A percentile compares a stretch with the other conserved stretches of the same genome.
phyloP scores from a whole-genome alignment of 2,888 invertebrate genomes.

The Temnothorax ravouxi region DNA sequence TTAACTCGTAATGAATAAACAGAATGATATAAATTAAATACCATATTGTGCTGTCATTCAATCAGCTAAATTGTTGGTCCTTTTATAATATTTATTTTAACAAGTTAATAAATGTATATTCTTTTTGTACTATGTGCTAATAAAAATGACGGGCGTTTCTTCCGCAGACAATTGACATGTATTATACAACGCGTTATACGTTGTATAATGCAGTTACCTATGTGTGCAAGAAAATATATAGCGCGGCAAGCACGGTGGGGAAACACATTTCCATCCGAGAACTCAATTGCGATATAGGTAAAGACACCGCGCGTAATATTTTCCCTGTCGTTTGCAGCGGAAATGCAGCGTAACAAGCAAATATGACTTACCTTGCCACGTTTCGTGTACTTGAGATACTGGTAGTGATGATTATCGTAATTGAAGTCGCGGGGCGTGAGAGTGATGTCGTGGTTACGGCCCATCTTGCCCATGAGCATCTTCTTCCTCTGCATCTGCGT shows the following conservation, averaged over 20 bases:
- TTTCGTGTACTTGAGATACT: constrained; percentile 92
- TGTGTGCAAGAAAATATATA: background rate
- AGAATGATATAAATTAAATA: background rate
- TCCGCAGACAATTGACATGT: background rate
- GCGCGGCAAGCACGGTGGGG: background rate
- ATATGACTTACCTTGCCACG: constrained; percentile 88
- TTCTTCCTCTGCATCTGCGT: constrained; percentile 81
- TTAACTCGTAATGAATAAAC: background rate
- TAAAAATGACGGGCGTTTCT: background rate
- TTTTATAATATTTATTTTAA: background rate
- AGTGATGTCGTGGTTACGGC: constrained; percentile 86
- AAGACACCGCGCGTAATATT: background rate
- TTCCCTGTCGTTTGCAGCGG: background rate
- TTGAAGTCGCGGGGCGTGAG: constrained; percentile 92
- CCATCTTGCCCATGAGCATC: constrained; percentile 79
- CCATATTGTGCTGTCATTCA: no score
- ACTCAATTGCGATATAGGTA: background rate
- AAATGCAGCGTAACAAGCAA: background rate
- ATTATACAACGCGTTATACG: background rate
- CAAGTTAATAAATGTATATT: background rate
- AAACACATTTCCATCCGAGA: background rate
- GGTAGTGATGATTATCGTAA: constrained; percentile 93
- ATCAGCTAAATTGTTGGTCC: background rate
- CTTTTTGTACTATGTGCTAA: background rate
- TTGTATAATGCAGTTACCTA: background rate